A percentile compares a stretch with the other conserved stretches of the same genome.
phyloP scores from a whole-genome alignment of 2,797 vertebrate genomes.

The Ambastaia sidthimunki region DNA sequence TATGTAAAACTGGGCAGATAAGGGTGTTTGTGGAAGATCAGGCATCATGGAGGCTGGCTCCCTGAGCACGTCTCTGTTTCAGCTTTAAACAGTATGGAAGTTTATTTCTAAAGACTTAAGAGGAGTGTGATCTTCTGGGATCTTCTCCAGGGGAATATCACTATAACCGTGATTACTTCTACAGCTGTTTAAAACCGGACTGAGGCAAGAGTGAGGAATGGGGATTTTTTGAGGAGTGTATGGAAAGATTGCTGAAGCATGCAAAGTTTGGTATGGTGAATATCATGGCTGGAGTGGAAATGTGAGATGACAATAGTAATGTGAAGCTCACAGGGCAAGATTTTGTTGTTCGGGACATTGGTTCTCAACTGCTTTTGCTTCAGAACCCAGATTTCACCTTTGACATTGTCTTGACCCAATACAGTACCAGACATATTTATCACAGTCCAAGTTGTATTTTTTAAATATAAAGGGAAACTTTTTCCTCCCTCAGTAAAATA shows the following conservation, averaged over 20 bases:
- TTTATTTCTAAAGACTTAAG: neutral
- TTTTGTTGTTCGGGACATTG: neutral
- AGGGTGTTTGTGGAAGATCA: slow-evolving; percentile 40
- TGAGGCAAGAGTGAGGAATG: slow-evolving; percentile 42
- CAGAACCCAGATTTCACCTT: neutral
- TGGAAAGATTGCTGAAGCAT: slow-evolving; percentile 29
- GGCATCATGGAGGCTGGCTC: neutral
- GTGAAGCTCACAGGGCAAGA: neutral
- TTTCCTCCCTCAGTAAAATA: no score
- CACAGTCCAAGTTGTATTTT: neutral
- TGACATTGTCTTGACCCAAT: neutral
- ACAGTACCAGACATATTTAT: neutral
- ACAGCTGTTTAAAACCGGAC: slow-evolving; percentile 71
- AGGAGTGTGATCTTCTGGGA: slow-evolving; percentile 14
- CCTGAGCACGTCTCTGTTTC: neutral
- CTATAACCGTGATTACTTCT: slow-evolving; percentile 68
- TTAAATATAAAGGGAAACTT: neutral
- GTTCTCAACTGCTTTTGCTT: slow-evolving; percentile 9
- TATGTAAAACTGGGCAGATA: slow-evolving; percentile 46
- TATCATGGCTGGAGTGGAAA: slow-evolving; percentile 27
- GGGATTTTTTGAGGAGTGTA: slow-evolving; percentile 49
- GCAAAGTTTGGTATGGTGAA: neutral
- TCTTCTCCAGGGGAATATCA: slow-evolving; percentile 43
- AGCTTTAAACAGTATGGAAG: neutral
- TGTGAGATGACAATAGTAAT: slow-evolving; percentile 6